Evolutionary conservation across 1,140 invertebrate genomes (phyloP).

Genomic region (Bombus affinis): DNA sequence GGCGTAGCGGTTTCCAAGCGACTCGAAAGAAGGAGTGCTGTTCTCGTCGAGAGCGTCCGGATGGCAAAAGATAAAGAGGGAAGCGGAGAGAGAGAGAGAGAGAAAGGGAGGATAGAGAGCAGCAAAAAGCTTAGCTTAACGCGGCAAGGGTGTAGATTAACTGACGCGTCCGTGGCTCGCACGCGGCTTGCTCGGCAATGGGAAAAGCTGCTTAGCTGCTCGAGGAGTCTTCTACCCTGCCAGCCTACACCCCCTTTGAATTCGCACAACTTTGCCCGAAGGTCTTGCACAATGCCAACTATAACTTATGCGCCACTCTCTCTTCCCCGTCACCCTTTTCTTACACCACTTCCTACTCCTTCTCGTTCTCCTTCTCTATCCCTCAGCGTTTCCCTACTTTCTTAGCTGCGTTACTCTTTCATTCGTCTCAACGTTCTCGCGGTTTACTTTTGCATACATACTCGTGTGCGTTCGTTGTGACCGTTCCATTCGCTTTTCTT

Average conservation of each 20-base stretch:
- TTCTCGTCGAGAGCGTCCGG: background rate
- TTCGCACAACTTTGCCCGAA: constrained; percentile 63
- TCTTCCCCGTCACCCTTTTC: background rate
- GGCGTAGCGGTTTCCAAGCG: constrained; percentile 16
- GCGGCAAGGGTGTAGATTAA: constrained; percentile 44
- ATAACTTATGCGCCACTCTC: constrained; percentile 65
- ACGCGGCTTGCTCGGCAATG: constrained; percentile 27
- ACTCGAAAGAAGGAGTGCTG: constrained; percentile 1
- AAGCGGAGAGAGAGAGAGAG: background rate
- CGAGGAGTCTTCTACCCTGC: constrained; percentile 25
- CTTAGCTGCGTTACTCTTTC: constrained; percentile 31
- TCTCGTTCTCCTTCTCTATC: background rate
- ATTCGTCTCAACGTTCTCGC: constrained; percentile 24
- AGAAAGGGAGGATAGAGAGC: background rate
- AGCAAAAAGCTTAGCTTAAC: constrained; percentile 59
- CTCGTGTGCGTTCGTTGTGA: background rate
- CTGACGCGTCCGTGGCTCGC: constrained; percentile 40
- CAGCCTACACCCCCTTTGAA: constrained; percentile 39
- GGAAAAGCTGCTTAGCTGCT: constrained; percentile 47
- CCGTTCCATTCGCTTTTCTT: background rate
- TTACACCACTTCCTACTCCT: background rate
- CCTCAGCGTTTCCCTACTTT: background rate
- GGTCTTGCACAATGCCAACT: constrained; percentile 69
- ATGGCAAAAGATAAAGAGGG: background rate
- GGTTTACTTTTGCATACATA: constrained; percentile 29